phyloP scores from a whole-genome alignment of 2,797 vertebrate genomes.

The Chelonia mydas region DNA sequence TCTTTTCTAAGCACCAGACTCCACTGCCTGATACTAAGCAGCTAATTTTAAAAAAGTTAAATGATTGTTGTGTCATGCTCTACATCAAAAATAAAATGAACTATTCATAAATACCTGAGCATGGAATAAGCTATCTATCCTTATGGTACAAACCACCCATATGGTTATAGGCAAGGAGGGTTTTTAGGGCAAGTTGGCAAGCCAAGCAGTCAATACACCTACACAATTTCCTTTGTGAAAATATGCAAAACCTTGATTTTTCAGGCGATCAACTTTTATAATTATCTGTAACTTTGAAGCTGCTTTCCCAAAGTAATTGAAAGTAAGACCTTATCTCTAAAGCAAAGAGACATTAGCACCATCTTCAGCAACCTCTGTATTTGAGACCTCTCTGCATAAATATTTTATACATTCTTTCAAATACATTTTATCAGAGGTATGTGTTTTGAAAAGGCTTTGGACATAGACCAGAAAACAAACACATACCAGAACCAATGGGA shows the following conservation, averaged over 20 bases:
- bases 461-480: background rate
- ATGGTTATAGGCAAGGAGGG: background rate
- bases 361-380: background rate
- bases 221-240: background rate
- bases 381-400: background rate
- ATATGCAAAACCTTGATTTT: background rate
- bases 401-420: background rate
- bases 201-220: background rate
- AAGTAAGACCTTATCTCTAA: background rate
- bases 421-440: rapidly evolving
- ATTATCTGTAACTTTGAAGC: background rate
- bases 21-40: background rate
- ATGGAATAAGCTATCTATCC: background rate
- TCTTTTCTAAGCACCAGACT: background rate
- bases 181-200: background rate
- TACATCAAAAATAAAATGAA: background rate
- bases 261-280: background rate
- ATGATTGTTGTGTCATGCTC: background rate
- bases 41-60: background rate
- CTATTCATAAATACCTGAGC: background rate
- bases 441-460: background rate
- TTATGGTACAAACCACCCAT: background rate
- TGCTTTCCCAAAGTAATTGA: background rate
- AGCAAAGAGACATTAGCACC: background rate
- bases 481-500: background rate